Conservation (phyloP, 1,140 invertebrate species). For the Leptopilina boulardi region DNA sequence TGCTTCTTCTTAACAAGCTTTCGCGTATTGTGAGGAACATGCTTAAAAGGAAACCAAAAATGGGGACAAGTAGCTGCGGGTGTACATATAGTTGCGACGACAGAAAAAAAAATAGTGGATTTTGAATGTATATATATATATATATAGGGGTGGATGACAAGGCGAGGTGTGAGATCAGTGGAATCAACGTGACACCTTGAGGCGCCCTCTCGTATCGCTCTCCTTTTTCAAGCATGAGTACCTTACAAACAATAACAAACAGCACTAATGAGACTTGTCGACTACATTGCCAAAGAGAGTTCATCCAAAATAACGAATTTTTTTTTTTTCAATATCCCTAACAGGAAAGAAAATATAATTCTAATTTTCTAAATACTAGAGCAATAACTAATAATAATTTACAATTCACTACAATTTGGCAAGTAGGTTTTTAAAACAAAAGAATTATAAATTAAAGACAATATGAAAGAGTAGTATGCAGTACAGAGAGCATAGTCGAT, state of each 20-base stretch:
- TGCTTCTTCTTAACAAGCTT: slow-evolving; percentile 75
- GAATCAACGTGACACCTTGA: slow-evolving; percentile 74
- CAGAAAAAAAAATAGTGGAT: too few species aligned
- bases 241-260: slow-evolving; percentile 74
- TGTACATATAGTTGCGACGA: too few species aligned
- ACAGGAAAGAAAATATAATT: too few species aligned
- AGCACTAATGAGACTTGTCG: slow-evolving; percentile 72
- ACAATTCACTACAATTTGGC: too few species aligned
- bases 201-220: slow-evolving; percentile 70
- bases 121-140: too few species aligned
- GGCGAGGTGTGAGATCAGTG: slow-evolving; percentile 72
- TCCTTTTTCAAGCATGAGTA: slow-evolving; percentile 63
- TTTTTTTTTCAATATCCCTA: not conserved
- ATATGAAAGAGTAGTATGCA: not conserved
- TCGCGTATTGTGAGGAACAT: slow-evolving; percentile 72
- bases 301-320: slow-evolving; percentile 19
- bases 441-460: not conserved
- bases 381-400: too few species aligned
- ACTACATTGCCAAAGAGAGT: not conserved
- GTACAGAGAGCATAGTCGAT: slow-evolving; percentile 64
- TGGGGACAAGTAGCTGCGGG: slow-evolving; percentile 70
- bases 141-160: slow-evolving; percentile 63
- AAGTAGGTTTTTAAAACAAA: not conserved
- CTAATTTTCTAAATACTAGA: not conserved
- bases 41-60: slow-evolving; percentile 77